Conservation (phyloP, 2,888 invertebrate genomes). For the Rhorus exstirpatorius region DNA sequence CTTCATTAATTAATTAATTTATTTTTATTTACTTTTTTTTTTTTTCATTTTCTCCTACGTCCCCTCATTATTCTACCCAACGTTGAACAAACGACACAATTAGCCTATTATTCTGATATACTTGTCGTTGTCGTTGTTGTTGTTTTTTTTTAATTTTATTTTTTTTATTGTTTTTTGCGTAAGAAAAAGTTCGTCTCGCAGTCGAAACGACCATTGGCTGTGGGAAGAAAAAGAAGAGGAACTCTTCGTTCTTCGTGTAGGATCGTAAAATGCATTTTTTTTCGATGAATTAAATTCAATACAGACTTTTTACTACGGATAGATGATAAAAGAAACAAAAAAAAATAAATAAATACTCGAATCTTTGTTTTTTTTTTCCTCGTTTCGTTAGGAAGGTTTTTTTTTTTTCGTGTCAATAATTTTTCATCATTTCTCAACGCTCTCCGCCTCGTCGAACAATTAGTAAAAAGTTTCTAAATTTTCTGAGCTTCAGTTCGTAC, state of each 20-base stretch:
- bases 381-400: constrained; percentile 7
- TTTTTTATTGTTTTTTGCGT: constrained; percentile 49
- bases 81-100: constrained; percentile 55
- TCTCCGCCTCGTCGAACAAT: constrained; percentile 58
- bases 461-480: constrained; percentile 73
- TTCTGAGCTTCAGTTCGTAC: constrained; percentile 66
- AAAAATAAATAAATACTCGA: constrained; percentile 57
- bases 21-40: constrained; percentile 24
- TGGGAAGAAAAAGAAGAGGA: constrained; percentile 48
- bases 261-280: constrained; percentile 34
- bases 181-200: constrained; percentile 50
- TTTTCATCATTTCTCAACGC: constrained; percentile 40
- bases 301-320: constrained; percentile 56
- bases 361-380: constrained; percentile 21
- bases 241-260: constrained; percentile 29
- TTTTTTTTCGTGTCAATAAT: constrained; percentile 28
- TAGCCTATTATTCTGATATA: constrained; percentile 33
- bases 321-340: constrained; percentile 55
- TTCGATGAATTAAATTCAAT: constrained; percentile 55
- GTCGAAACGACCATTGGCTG: constrained; percentile 26
- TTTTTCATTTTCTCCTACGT: constrained; percentile 46
- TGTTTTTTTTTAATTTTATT: not conserved
- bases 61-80: constrained; percentile 51
- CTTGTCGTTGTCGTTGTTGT: constrained; percentile 16
- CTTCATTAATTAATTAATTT: not conserved